Evolutionary conservation across 2,888 invertebrate species (phyloP), one percentile per base, ranked within the genome.

Genomic region (Ferdinandea cuprea): DNA sequence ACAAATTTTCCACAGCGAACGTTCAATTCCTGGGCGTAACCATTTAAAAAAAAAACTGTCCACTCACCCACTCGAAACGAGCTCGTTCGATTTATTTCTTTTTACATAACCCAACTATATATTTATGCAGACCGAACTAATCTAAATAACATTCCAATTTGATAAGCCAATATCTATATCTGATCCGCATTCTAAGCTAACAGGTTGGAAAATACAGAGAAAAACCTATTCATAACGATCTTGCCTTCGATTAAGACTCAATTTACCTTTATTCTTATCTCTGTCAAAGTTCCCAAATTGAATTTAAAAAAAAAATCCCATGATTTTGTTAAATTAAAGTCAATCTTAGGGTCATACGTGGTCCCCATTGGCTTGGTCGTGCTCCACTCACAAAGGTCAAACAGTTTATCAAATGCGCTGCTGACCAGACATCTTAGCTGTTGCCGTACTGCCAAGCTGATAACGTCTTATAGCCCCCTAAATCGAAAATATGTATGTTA

Each of bases 261-360:
- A 52, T 66, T 19, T 6, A 3, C 9, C 48, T 6, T 15, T 40
- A 25, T n/a, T 28, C 0, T 4, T 8, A 25, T 48, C 50, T 65
- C 50, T 50, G 30, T 50, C 6, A 50, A 65, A 30, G 0, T 66
- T 54, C 30, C 66, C 28, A 52, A 66, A 66, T 66, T 65, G 40
- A 52, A 61, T 21, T 21, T 2, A 48, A 25, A 48, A 48, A 2
- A 35, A n/a, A 35, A 35, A 17, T 5, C 9, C 5, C 40, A 17
- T 30, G 13, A 40, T 25, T 25, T 25, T 25, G 25, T 2, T 25
- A 2, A 5, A 25, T 1, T 9, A 3, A 17, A 5, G 8, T 13
- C 13, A 13, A 35, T 7, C 11, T 19, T 9, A 42, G 37, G 21
- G 19, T 52, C 52, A 40, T 8, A 8, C 30, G 9, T 56, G 54